These are phyloP conservation scores for Stichopus chloronotus DNA, from an alignment of 35 echinoderm and acorn worm genomes.

Conservation along the genomic window DNA sequence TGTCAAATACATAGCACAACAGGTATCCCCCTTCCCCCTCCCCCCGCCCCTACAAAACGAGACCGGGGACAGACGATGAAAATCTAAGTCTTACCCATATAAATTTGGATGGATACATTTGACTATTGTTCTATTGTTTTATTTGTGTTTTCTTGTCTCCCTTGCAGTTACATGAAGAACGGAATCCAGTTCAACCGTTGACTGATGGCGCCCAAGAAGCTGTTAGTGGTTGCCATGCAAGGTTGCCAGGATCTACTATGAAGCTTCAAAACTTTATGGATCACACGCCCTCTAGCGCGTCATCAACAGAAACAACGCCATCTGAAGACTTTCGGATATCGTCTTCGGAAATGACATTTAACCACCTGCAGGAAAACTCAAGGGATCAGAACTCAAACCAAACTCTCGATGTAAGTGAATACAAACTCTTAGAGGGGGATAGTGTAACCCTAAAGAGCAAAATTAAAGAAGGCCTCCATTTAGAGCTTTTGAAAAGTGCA, in stretches of 20 bases:
- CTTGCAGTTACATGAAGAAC: background rate
- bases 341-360: slow-evolving; percentile 36
- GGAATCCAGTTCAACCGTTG: background rate
- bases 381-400: slow-evolving; percentile 1
- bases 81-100: too few species aligned
- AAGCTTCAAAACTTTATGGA: slow-evolving; percentile 54
- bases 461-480: slow-evolving; percentile 23
- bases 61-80: too few species aligned
- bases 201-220: slow-evolving; percentile 13
- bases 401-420: background rate
- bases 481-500: slow-evolving; percentile 37
- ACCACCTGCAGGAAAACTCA: background rate
- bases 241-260: background rate
- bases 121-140: background rate
- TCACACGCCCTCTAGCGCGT: slow-evolving; percentile 18
- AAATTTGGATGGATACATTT: too few species aligned
- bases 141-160: background rate
- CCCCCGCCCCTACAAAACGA: too few species aligned
- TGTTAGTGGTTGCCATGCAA: background rate
- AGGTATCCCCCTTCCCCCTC: too few species aligned
- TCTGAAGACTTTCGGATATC: background rate
- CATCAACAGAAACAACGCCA: slow-evolving; percentile 10
- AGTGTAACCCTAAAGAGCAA: slow-evolving; percentile 14
- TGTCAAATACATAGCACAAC: too few species aligned
- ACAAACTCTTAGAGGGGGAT: slow-evolving; percentile 7